phyloP scores from a whole-genome alignment of 2,113 vertebrate genomes.

The Murina feae region DNA sequence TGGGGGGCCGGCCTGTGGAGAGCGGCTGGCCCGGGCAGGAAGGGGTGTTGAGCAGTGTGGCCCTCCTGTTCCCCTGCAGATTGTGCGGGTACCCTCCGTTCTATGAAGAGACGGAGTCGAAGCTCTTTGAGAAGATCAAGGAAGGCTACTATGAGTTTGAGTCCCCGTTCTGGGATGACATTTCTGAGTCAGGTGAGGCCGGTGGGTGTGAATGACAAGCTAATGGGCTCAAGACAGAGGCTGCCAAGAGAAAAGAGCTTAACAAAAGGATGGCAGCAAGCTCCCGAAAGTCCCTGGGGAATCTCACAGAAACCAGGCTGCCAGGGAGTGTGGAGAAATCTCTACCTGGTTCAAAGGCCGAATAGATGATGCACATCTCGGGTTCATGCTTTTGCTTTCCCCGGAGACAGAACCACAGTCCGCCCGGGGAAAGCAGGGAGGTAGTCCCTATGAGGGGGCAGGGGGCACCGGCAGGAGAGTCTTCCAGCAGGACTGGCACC shows the following conservation, averaged over 20 bases:
- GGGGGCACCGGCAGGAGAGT: background rate
- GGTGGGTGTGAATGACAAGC: background rate
- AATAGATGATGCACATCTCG: background rate
- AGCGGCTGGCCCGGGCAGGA: too few species aligned
- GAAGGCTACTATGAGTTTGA: slow-evolving; percentile 93
- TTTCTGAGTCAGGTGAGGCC: slow-evolving; percentile 91
- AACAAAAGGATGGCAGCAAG: background rate
- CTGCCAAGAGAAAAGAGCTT: background rate
- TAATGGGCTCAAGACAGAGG: background rate
- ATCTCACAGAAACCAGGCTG: background rate
- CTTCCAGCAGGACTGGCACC: background rate
- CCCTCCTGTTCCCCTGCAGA: slow-evolving; percentile 75
- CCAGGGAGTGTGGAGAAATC: background rate
- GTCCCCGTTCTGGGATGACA: slow-evolving; percentile 94
- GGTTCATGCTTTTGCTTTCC: background rate
- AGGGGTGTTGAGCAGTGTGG: rapidly evolving
- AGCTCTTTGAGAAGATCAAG: slow-evolving; percentile 93
- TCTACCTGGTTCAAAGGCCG: background rate
- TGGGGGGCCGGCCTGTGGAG: background rate
- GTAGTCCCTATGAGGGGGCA: background rate
- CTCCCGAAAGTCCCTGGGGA: background rate
- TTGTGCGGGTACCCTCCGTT: slow-evolving; percentile 96
- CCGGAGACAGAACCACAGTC: background rate
- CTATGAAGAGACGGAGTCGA: slow-evolving; percentile 93
- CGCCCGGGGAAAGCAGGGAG: too few species aligned